phyloP scores from a whole-genome alignment of 2,797 vertebrate genomes.

The Ciconia nigra region DNA sequence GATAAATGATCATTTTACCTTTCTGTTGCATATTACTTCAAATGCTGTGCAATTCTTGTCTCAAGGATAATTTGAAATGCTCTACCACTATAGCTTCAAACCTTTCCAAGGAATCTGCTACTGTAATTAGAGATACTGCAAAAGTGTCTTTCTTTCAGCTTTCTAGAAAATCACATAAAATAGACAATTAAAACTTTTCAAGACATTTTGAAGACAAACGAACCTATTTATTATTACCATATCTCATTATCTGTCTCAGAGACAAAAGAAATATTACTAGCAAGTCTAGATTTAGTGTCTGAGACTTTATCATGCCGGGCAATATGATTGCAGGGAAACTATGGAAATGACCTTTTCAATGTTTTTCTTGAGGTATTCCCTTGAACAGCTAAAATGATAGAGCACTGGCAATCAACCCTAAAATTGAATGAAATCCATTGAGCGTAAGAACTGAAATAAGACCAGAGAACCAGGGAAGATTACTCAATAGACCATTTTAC shows the following conservation, averaged over 20 bases:
- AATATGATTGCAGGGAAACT: neutral
- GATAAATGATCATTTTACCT: accelerated
- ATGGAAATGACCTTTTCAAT: conserved; percentile 6
- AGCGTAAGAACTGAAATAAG: neutral
- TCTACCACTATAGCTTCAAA: neutral
- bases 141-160: neutral
- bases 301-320: neutral
- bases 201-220: neutral
- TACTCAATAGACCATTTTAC: neutral
- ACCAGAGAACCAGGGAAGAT: neutral
- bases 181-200: neutral
- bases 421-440: conserved; percentile 16
- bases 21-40: neutral
- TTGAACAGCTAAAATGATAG: neutral
- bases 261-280: neutral
- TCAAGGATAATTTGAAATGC: neutral
- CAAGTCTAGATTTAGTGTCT: neutral
- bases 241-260: neutral
- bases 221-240: neutral
- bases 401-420: neutral
- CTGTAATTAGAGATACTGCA: neutral
- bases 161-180: neutral
- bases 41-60: neutral
- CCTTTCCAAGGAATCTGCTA: neutral
- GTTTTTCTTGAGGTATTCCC: neutral